Percentiles rank a stretch among this genome's conserved stretches.
Conservation (phyloP, 2,797 vertebrate species). For the Sylvilagus floridanus region DNA sequence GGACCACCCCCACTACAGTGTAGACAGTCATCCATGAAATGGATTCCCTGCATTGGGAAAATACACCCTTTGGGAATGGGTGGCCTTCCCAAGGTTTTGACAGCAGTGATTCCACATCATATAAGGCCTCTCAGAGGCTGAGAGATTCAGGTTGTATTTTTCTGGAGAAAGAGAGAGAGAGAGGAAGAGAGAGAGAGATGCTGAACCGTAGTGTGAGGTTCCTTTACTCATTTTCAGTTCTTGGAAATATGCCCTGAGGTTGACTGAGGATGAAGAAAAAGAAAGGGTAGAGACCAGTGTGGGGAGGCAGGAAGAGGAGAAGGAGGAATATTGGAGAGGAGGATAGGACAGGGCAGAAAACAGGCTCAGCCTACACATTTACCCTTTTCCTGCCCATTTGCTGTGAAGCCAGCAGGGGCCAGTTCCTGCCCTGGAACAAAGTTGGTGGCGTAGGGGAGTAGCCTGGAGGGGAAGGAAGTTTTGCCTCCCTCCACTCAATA, state of each 20-base stretch:
- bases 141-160: background rate
- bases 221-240: conserved; percentile 40
- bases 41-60: conserved; percentile 13
- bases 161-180: background rate
- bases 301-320: conserved; percentile 24
- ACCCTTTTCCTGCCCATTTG: conserved; percentile 41
- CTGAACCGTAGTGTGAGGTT: background rate
- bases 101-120: conserved; percentile 52
- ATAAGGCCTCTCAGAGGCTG: background rate
- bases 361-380: background rate
- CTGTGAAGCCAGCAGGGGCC: conserved; percentile 19
- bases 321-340: conserved; percentile 6
- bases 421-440: conserved; percentile 24
- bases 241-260: conserved; percentile 31
- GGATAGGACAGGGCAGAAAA: background rate
- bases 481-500: background rate
- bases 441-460: background rate
- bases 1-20: background rate
- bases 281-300: background rate
- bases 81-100: conserved; percentile 40
- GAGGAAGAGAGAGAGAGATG: background rate
- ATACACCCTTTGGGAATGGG: background rate
- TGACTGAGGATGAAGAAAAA: conserved; percentile 28
- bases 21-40: conserved; percentile 10
- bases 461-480: conserved; percentile 33